Conservation (phyloP, 2,113 vertebrate species). For the Colius striatus region DNA sequence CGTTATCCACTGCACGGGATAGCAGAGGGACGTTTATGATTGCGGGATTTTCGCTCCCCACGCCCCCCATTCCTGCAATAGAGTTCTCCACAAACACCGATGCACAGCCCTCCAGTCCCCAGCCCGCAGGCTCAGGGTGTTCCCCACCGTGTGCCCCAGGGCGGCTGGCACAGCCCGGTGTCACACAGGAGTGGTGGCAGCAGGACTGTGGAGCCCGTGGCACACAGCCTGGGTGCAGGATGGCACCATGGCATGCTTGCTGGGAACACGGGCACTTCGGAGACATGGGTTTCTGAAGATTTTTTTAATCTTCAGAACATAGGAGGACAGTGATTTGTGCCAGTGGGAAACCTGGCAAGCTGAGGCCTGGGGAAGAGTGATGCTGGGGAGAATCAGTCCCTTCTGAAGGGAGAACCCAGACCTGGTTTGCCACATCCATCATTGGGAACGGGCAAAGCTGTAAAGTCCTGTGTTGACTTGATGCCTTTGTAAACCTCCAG, state of each 20-base stretch:
- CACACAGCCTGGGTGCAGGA: fast-evolving
- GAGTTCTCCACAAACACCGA: not conserved
- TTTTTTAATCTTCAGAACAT: not conserved
- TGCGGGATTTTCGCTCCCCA: too few species aligned
- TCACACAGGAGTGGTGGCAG: fast-evolving
- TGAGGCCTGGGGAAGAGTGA: not conserved
- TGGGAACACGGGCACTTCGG: not conserved
- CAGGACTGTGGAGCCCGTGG: not conserved
- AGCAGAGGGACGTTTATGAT: too few species aligned
- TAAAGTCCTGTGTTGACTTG: not conserved
- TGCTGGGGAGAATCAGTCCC: not conserved
- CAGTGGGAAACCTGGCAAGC: not conserved
- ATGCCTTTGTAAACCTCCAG: not conserved
- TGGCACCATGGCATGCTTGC: fast-evolving
- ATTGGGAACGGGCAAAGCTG: not conserved
- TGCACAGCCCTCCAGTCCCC: fast-evolving
- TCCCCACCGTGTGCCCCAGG: fast-evolving
- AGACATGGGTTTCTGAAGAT: fast-evolving
- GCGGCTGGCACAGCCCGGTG: fast-evolving
- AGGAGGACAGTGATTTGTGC: not conserved
- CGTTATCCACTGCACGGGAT: fast-evolving
- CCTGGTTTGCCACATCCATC: not conserved
- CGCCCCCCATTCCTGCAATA: fast-evolving
- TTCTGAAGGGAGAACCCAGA: not conserved
- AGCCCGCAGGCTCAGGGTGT: fast-evolving